Conservation (phyloP, 2,797 vertebrate species). For the Chelonia mydas region DNA sequence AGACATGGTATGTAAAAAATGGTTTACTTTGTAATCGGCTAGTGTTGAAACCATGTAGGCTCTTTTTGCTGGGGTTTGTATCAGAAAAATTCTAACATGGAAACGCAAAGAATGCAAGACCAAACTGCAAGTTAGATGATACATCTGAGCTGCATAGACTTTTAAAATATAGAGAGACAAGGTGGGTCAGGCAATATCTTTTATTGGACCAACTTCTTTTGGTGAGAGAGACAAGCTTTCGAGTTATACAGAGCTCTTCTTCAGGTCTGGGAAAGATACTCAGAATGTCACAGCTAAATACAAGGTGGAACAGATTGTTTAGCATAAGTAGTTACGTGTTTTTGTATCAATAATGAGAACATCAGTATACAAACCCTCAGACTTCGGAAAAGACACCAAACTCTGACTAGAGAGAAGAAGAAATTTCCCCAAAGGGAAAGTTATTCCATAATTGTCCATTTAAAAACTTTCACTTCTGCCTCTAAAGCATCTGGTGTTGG, state of each 20-base stretch:
- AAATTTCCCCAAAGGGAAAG: not conserved
- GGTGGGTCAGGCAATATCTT: not conserved
- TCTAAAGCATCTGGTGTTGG: not conserved
- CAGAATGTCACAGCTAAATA: not conserved
- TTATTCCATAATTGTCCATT: not conserved
- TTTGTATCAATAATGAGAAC: not conserved
- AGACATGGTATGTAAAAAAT: conserved; percentile 86
- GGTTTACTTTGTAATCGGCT: conserved; percentile 84
- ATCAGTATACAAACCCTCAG: not conserved
- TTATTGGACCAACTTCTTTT: not conserved
- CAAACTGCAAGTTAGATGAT: conserved; percentile 49
- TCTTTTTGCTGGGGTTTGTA: conserved; percentile 81
- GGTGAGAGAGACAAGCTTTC: not conserved
- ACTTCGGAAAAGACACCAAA: not conserved
- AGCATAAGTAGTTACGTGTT: not conserved
- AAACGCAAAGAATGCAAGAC: conserved; percentile 67
- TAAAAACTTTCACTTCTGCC: not conserved
- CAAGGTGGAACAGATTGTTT: not conserved
- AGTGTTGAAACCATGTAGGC: conserved; percentile 82
- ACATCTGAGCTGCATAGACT: conserved; percentile 72
- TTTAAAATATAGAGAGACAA: conserved; percentile 46
- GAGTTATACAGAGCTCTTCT: not conserved
- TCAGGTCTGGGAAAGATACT: not conserved
- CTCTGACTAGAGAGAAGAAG: not conserved
- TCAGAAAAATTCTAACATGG: conserved; percentile 80